Evolutionary conservation across 2,113 vertebrate genomes (phyloP).

Genomic region (Felis catus): F.catus_Fca126_mat1.0 CM031416.1:110385501-110386000

Average conservation of each 20-base stretch:
- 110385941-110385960: background rate
- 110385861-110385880: background rate
- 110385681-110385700: background rate
- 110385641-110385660: background rate
- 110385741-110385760: background rate
- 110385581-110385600: background rate
- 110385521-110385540: background rate
- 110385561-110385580: background rate
- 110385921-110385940: background rate
- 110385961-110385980: background rate
- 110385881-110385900: background rate
- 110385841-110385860: background rate
- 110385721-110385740: background rate
- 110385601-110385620: background rate
- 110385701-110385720: background rate
- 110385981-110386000: background rate
- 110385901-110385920: background rate
- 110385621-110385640: background rate
- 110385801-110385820: background rate
- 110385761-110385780: background rate
- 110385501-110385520: background rate
- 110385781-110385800: background rate
- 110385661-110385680: background rate
- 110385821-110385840: background rate
- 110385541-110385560: background rate